Conservation (phyloP, 1,140 invertebrate species). For the Drosophila nebulosa region DNA sequence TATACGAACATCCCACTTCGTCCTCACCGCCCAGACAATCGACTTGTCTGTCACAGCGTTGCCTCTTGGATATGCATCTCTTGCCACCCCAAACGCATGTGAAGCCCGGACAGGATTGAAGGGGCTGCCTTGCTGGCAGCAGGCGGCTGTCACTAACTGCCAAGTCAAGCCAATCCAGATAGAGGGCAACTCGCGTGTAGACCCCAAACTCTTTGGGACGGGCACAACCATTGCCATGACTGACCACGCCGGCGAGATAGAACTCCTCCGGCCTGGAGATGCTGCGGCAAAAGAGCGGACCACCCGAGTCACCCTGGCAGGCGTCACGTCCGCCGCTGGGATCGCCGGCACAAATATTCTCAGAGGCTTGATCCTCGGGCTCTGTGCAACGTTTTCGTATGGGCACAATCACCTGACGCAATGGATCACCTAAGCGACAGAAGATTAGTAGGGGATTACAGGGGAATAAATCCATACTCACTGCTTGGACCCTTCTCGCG, state of each 20-base stretch:
- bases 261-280: constrained; percentile 84
- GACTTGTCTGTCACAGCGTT: constrained; percentile 86
- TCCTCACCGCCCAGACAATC: constrained; percentile 90
- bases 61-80: constrained; percentile 85
- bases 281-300: constrained; percentile 88
- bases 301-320: constrained; percentile 90
- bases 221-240: constrained; percentile 91
- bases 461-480: constrained; percentile 81
- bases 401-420: constrained; percentile 84
- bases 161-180: constrained; percentile 87
- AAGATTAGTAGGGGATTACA: neutral
- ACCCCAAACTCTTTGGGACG: constrained; percentile 89
- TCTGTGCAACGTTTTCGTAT: constrained; percentile 82
- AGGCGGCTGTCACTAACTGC: constrained; percentile 50
- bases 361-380: constrained; percentile 83
- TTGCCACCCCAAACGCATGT: constrained; percentile 84
- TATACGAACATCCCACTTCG: constrained; percentile 85
- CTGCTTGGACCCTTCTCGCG: constrained; percentile 87
- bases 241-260: constrained; percentile 89
- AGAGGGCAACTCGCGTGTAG: constrained; percentile 89
- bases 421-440: constrained; percentile 81
- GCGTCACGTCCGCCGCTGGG: constrained; percentile 88
- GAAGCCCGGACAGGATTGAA: constrained; percentile 86
- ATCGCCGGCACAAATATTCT: constrained; percentile 89
- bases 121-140: constrained; percentile 81